Conservation (phyloP, 2,888 invertebrate species). For the Muschampia plurimacula region DNA sequence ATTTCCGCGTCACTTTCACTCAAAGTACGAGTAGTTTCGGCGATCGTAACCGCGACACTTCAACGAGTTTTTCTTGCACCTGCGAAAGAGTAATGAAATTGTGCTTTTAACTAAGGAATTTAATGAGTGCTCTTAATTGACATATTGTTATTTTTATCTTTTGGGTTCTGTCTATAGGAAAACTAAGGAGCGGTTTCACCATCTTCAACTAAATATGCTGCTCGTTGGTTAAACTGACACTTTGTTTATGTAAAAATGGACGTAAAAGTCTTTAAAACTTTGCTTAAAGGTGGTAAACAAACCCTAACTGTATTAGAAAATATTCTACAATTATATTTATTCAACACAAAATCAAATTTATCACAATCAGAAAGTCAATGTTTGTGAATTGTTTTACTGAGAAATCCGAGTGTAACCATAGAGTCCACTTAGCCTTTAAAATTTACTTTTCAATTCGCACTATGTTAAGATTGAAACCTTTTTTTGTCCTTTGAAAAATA, state of each 20-base stretch:
- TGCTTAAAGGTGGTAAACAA: no score
- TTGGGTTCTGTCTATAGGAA: no score
- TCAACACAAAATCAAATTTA: background rate
- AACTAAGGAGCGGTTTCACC: no score
- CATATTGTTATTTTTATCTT: background rate
- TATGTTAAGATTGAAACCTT: background rate
- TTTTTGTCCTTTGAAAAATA: background rate
- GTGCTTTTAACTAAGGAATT: constrained; percentile 20
- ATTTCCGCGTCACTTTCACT: constrained; percentile 61
- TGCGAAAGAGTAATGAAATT: constrained; percentile 16
- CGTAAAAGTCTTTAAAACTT: no score
- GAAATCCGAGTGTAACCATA: background rate
- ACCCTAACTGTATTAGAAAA: no score
- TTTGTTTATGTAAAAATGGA: no score
- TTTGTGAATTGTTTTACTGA: background rate
- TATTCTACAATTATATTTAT: no score
- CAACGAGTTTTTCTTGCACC: constrained; percentile 24
- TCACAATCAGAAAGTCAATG: background rate
- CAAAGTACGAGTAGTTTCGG: constrained; percentile 37
- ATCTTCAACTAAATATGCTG: no score
- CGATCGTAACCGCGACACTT: constrained; percentile 14
- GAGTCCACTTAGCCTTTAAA: background rate
- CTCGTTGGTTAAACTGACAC: no score
- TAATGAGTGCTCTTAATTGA: background rate
- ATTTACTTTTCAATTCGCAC: background rate